Evolutionary conservation across 2,113 vertebrate species (phyloP), one percentile per base, ranked within the genome.

Genomic region (Sitta europaea): DNA sequence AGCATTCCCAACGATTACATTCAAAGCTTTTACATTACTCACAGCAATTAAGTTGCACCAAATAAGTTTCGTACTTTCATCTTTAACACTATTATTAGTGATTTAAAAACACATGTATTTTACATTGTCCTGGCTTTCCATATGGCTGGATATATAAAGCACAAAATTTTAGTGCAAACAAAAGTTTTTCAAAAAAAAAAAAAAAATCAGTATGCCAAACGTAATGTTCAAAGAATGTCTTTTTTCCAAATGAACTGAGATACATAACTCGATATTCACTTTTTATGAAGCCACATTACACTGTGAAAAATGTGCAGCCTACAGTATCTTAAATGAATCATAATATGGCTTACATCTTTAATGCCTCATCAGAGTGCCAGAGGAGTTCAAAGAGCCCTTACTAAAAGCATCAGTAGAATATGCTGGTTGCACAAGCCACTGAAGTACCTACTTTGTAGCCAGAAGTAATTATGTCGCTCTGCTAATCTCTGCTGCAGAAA

Each of bases 21-120:
- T 96, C 91, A 93, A 95, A 96, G 94, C 91, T 92, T 88, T 85
- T 29, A 31, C 88, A 94, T 97, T 97, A 97, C 90, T 97, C 96
- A 97, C 73, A 84, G 94, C 84, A 95, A 97, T 97, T 96, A 97
- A 90, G 90, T 86, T 95, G 79, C 18, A 95, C 77, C 86, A 81
- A 95, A 21, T 82, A 94, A 94, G 76, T 96, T 95, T 86, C 94
- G 94, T 62, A 94, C 88, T 78, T 97, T 91, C 83, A 96, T 57
- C 55, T 95, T 85, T 67, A 92, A 48, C 74, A 42, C 58, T 78
- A 78, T 94, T 95, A 95, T 95, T 87, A 96, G 83, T 71, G 42
- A 80, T 87, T 88, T 93, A 29, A 59, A 92, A 93, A 7, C 27
- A 66, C 40, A 31, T 9, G 50, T 42, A 89, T 84, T 92, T 91